phyloP scores from a whole-genome alignment of 2,797 vertebrate genomes.

The Podarcis siculus region DNA sequence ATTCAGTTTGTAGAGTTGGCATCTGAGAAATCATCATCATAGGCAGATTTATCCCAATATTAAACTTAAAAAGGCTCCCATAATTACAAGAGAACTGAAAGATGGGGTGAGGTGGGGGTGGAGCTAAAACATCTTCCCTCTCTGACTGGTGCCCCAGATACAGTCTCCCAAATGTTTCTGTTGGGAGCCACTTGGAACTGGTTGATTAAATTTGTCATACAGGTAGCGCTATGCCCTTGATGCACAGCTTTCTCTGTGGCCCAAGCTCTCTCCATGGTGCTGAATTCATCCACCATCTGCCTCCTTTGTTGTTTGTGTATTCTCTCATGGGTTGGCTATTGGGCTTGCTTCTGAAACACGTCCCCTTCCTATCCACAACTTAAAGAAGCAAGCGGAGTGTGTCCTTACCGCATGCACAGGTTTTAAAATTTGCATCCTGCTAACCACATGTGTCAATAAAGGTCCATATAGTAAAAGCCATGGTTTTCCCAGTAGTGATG shows the following conservation, averaged over 20 bases:
- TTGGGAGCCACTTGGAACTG: not conserved
- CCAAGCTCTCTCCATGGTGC: constrained; percentile 33
- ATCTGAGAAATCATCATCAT: not conserved
- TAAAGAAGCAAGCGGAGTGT: not conserved
- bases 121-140: not conserved
- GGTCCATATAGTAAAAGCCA: too few relatives aligned
- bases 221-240: not conserved
- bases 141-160: not conserved
- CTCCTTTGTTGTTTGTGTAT: not conserved
- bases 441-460: too few relatives aligned
- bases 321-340: not conserved
- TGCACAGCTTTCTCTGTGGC: not conserved
- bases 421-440: not conserved
- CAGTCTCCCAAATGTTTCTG: not conserved
- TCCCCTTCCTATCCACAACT: not conserved
- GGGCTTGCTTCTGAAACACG: not conserved
- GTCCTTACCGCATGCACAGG: not conserved
- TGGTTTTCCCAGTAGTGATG: too few relatives aligned
- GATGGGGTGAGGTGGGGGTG: not conserved
- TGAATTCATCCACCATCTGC: constrained; percentile 32
- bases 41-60: too few relatives aligned
- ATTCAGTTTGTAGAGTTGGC: not conserved
- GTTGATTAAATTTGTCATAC: not conserved
- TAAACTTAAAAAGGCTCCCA: not conserved
- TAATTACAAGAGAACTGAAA: not conserved